These are phyloP conservation scores for Vimba vimba DNA, from an alignment of 2,113 vertebrate species.

Conservation along the genomic window DNA sequence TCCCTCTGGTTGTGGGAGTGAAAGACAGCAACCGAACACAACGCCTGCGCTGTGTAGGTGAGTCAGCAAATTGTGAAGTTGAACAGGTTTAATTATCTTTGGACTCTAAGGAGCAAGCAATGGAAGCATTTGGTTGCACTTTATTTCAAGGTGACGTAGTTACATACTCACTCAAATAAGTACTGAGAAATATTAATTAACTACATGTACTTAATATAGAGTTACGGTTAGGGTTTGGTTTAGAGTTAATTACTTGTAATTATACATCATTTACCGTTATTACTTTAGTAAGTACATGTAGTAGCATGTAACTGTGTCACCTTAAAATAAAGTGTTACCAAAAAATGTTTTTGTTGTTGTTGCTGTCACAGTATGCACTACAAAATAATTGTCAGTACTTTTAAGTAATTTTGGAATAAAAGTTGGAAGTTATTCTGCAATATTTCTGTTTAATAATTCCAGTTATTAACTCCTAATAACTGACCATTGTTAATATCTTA, in stretches of 20 bases:
- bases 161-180: too few relatives aligned
- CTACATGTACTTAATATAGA: too few relatives aligned
- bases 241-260: too few relatives aligned
- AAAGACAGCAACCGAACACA: constrained; percentile 75
- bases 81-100: neutral
- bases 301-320: too few relatives aligned
- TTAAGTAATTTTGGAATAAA: neutral
- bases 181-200: too few relatives aligned
- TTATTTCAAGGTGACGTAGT: too few relatives aligned
- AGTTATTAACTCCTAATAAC: neutral
- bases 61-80: constrained; percentile 47
- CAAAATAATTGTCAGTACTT: neutral
- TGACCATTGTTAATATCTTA: neutral
- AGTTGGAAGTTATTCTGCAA: neutral
- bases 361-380: neutral
- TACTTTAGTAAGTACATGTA: too few relatives aligned
- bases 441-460: neutral
- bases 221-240: too few relatives aligned
- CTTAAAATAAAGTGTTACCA: too few relatives aligned
- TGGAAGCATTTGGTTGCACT: neutral
- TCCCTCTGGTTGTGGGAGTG: constrained; percentile 75
- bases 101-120: neutral
- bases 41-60: constrained; percentile 78
- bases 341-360: too few relatives aligned
- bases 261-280: too few relatives aligned